Evolutionary conservation across 1,140 invertebrate genomes (phyloP).

Genomic region (Varroa destructor): DNA sequence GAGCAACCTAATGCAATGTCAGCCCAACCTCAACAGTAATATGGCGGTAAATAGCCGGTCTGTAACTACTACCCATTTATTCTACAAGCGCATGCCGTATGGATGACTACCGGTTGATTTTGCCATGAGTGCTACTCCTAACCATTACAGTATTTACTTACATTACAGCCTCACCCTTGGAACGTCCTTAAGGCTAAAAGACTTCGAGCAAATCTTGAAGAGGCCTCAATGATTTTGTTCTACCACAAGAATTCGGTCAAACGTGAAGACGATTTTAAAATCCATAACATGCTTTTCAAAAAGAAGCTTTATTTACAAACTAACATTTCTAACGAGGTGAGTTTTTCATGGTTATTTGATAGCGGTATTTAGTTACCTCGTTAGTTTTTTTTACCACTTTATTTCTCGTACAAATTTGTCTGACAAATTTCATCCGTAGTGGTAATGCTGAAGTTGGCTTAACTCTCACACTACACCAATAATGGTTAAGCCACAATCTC

Average conservation of each 20-base stretch:
- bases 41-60: too few species aligned
- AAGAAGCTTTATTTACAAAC: slow-evolving; percentile 31
- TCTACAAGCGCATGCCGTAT: too few species aligned
- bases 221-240: slow-evolving; percentile 32
- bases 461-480: too few species aligned
- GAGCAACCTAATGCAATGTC: too few species aligned
- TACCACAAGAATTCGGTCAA: slow-evolving; percentile 32
- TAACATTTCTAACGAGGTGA: slow-evolving; percentile 29
- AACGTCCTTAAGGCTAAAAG: slow-evolving; percentile 33
- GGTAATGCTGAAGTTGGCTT: too few species aligned
- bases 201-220: slow-evolving; percentile 29
- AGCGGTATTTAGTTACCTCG: too few species aligned
- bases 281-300: slow-evolving; percentile 33
- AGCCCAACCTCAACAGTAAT: too few species aligned
- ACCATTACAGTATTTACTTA: background rate
- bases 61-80: too few species aligned
- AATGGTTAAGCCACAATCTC: too few species aligned
- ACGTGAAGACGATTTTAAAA: background rate
- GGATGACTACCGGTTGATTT: background rate
- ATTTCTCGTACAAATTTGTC: too few species aligned
- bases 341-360: background rate
- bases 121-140: background rate
- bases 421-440: too few species aligned
- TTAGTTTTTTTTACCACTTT: too few species aligned
- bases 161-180: slow-evolving; percentile 32